Percentiles rank a stretch among this genome's conserved stretches.
phyloP scores from a whole-genome alignment of 2,113 vertebrate species.

The Eublepharis macularius region DNA sequence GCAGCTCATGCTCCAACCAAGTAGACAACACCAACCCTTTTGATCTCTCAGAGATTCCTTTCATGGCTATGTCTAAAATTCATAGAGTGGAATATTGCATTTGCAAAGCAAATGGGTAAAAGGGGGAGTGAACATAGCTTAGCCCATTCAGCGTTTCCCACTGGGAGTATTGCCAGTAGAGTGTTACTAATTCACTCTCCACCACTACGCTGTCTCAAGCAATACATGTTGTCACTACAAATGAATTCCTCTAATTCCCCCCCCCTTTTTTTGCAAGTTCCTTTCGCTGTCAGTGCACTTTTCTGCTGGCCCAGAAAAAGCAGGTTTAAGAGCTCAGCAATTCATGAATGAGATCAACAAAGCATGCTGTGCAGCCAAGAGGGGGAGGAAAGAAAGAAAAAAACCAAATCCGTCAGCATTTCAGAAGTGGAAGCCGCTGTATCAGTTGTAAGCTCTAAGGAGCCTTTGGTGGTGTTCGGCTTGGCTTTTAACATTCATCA shows the following conservation, averaged over 20 bases:
- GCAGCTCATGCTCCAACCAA: not conserved
- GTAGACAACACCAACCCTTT: not conserved
- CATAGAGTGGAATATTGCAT: not conserved
- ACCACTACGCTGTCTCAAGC: constrained; percentile 44
- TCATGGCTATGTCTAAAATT: not conserved
- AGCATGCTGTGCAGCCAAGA: constrained; percentile 38
- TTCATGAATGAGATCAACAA: constrained; percentile 33
- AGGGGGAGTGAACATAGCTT: not conserved
- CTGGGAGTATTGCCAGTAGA: constrained; percentile 44
- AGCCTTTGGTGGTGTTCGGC: not conserved
- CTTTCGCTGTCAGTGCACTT: constrained; percentile 15
- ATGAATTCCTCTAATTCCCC: constrained; percentile 12
- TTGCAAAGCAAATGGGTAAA: constrained; percentile 29
- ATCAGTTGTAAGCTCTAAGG: not conserved
- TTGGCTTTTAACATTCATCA: constrained; percentile 35
- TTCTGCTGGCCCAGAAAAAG: not conserved
- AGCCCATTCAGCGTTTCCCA: constrained; percentile 31
- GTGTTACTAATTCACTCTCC: constrained; percentile 20
- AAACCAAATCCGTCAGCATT: constrained; percentile 3
- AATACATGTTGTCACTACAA: constrained; percentile 27
- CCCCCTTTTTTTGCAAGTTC: not conserved
- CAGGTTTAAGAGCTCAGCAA: constrained; percentile 20
- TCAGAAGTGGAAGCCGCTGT: constrained; percentile 36
- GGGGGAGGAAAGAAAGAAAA: rapidly evolving
- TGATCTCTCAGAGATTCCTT: not conserved